A percentile compares a stretch with the other conserved stretches of the same genome.
phyloP scores from a whole-genome alignment of 1,140 invertebrate species.

The Coptotermes formosanus region DNA sequence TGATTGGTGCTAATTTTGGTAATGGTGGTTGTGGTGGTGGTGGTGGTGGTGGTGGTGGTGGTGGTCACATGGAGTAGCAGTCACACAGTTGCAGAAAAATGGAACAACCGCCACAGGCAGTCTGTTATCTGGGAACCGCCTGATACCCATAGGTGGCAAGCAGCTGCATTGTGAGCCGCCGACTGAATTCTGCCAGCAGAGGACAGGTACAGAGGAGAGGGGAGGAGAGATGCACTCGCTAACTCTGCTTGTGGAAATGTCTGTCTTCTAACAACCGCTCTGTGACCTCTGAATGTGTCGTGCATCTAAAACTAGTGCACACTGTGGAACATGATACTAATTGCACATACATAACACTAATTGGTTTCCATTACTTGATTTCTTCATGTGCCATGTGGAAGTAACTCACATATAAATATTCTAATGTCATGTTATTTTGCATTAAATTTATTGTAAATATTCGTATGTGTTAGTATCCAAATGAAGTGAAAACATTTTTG shows the following conservation, averaged over 20 bases:
- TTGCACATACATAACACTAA: neutral
- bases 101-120: neutral
- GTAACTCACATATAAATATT: neutral
- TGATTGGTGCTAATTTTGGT: constrained; percentile 12
- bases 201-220: constrained; percentile 27
- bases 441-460: no score
- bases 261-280: neutral
- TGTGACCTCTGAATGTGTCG: neutral
- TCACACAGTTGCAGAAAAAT: neutral
- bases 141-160: constrained; percentile 71
- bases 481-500: no score
- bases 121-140: constrained; percentile 63
- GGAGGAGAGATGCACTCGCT: neutral
- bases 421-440: no score
- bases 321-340: neutral
- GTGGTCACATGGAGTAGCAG: neutral
- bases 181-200: constrained; percentile 53
- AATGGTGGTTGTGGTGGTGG: neutral
- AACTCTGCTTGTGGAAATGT: neutral
- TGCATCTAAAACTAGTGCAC: neutral
- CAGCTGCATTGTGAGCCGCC: constrained; percentile 73
- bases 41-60: constrained; percentile 12
- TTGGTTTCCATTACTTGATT: neutral
- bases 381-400: neutral
- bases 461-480: no score